phyloP scores from a whole-genome alignment of 2,113 vertebrate species.

The Callionymus lyra region DNA sequence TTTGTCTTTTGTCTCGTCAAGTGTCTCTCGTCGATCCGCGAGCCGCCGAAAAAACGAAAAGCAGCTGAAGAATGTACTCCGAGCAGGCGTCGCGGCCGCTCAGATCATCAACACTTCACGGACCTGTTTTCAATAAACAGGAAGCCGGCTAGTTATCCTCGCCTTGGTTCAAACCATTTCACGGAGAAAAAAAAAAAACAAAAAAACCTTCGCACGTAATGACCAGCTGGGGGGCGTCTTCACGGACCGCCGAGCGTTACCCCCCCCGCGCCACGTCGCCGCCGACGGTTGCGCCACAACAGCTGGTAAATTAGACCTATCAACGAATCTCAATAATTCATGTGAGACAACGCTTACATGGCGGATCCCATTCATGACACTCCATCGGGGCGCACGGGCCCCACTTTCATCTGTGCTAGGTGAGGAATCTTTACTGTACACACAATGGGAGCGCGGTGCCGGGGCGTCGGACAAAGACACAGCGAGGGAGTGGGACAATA shows the following conservation, averaged over 20 bases:
- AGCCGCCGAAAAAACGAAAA: too few relatives aligned
- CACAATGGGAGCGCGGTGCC: conserved; percentile 31
- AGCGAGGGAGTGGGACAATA: conserved; percentile 33
- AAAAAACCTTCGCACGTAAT: conserved; percentile 34
- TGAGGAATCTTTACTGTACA: conserved; percentile 52
- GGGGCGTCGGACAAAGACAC: conserved; percentile 27
- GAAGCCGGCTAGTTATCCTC: conserved; percentile 52
- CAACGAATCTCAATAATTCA: conserved; percentile 67
- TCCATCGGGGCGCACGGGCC: conserved; percentile 43
- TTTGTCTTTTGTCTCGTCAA: too few relatives aligned
- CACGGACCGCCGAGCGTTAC: conserved; percentile 57
- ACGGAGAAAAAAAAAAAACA: too few relatives aligned
- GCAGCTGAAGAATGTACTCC: too few relatives aligned
- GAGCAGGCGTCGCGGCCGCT: background rate
- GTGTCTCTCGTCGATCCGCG: too few relatives aligned
- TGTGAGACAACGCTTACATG: conserved; percentile 62
- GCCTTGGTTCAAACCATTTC: conserved; percentile 31
- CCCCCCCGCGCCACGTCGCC: conserved; percentile 49
- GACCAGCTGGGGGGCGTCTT: conserved; percentile 45
- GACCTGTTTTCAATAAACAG: conserved; percentile 39
- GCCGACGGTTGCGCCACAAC: conserved; percentile 62
- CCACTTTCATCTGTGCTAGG: conserved; percentile 54
- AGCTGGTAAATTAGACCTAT: conserved; percentile 70
- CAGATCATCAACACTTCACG: conserved; percentile 1
- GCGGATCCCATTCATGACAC: conserved; percentile 61